Evolutionary conservation across 37 sponge, comb jelly and placozoan genomes (phyloP).

Genomic region (Lycopodina hypogea): DNA sequence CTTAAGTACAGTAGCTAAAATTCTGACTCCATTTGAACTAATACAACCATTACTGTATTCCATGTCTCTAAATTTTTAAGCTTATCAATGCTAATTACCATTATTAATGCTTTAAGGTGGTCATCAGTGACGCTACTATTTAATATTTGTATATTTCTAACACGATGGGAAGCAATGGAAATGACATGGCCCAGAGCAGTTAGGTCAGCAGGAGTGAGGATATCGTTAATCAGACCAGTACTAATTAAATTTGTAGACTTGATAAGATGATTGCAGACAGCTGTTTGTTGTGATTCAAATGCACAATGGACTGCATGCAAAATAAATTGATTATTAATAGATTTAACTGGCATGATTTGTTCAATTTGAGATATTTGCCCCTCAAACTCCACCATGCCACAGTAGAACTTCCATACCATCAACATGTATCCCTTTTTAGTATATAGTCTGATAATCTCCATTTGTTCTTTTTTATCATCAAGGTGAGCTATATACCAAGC

Average conservation of each 20-base stretch:
- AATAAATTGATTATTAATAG: not conserved
- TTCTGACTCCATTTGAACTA: not conserved
- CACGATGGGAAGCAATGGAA: too few species aligned
- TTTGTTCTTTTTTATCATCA: conserved; percentile 1
- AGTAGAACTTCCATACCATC: conserved; percentile 25
- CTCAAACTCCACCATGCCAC: conserved; percentile 6
- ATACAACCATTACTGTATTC: too few species aligned
- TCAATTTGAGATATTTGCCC: not conserved
- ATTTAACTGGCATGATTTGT: too few species aligned
- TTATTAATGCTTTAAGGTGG: too few species aligned
- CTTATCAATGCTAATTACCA: too few species aligned
- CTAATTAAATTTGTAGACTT: not conserved
- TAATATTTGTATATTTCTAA: too few species aligned
- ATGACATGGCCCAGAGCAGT: too few species aligned
- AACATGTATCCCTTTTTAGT: not conserved
- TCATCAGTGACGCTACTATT: too few species aligned
- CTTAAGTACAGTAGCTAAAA: not conserved
- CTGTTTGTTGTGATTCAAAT: too few species aligned
- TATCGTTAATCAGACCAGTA: not conserved
- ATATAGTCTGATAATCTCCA: not conserved
- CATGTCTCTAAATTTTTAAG: too few species aligned
- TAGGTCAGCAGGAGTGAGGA: not conserved
- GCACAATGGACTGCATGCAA: not conserved
- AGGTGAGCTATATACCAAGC: too few species aligned
- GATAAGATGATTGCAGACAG: not conserved